Conservation (phyloP, 30 jellyfish, hydroid and myxozoan genomes). For the Aurelia sp. region DNA sequence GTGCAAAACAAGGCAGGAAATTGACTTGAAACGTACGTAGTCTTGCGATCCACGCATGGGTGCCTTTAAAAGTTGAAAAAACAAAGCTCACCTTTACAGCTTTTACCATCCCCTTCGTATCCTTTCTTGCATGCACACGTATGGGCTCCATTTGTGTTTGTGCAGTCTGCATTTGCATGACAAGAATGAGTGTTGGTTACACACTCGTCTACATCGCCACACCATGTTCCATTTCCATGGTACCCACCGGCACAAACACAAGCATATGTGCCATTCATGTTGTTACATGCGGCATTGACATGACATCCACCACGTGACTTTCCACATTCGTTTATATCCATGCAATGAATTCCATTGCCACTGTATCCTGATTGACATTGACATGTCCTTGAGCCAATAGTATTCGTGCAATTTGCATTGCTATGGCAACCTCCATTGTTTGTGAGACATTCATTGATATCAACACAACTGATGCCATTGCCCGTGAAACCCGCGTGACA, state of each 20-base stretch:
- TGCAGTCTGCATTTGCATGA: slow-evolving; percentile 50
- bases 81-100: slow-evolving; percentile 30
- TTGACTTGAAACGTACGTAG: too few species aligned
- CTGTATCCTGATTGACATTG: slow-evolving; percentile 57
- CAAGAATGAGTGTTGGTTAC: slow-evolving; percentile 16
- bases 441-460: slow-evolving; percentile 68
- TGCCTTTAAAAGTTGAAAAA: too few species aligned
- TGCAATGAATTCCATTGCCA: slow-evolving; percentile 51
- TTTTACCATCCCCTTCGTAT: slow-evolving; percentile 56
- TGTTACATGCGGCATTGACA: slow-evolving; percentile 61
- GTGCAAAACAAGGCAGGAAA: too few species aligned
- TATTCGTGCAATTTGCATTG: slow-evolving; percentile 58
- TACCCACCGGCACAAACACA: slow-evolving; percentile 70
- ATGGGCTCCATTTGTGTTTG: slow-evolving; percentile 35
- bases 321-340: slow-evolving; percentile 61
- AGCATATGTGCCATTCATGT: slow-evolving; percentile 58
- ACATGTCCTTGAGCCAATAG: slow-evolving; percentile 49
- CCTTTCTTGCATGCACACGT: slow-evolving; percentile 63
- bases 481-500: slow-evolving; percentile 68
- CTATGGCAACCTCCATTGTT: slow-evolving; percentile 44
- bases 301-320: slow-evolving; percentile 59
- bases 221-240: slow-evolving; percentile 64
- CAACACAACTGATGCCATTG: slow-evolving; percentile 59
- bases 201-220: slow-evolving; percentile 71
- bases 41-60: too few species aligned